Conservation (phyloP, 2,113 vertebrate species). For the Cardinalis cardinalis region DNA sequence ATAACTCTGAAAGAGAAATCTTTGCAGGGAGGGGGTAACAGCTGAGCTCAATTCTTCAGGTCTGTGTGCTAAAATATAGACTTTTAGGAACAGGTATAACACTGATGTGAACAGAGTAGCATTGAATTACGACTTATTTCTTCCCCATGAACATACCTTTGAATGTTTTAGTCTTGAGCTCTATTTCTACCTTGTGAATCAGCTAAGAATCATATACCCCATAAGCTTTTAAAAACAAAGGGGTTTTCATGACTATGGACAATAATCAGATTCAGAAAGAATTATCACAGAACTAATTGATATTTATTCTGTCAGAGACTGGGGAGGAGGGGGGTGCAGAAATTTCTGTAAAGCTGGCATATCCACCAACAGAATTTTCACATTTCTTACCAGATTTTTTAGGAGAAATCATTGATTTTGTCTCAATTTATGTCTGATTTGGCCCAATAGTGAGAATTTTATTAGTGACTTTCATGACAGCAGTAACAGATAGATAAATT, state of each 20-base stretch:
- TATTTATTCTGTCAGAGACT: background rate
- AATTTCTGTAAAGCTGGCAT: background rate
- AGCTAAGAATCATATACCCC: background rate
- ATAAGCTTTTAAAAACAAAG: background rate
- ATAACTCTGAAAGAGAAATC: background rate
- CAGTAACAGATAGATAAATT: background rate
- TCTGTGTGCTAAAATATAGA: background rate
- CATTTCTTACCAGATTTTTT: background rate
- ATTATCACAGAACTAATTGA: background rate
- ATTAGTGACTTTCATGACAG: background rate
- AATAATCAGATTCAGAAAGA: background rate
- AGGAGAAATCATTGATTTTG: background rate
- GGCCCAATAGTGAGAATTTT: background rate
- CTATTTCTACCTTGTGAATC: background rate
- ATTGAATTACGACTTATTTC: background rate
- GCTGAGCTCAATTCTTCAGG: background rate
- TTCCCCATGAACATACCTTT: background rate
- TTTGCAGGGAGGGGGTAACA: background rate
- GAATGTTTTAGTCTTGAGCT: background rate
- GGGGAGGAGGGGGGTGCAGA: rapidly evolving
- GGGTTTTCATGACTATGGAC: background rate
- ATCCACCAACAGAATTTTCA: background rate
- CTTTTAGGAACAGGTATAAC: background rate
- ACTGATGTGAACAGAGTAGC: background rate
- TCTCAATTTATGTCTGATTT: background rate